Base-by-base conservation (phyloP, 1,140 invertebrate species). In the Heterodera schachtii region DNA sequence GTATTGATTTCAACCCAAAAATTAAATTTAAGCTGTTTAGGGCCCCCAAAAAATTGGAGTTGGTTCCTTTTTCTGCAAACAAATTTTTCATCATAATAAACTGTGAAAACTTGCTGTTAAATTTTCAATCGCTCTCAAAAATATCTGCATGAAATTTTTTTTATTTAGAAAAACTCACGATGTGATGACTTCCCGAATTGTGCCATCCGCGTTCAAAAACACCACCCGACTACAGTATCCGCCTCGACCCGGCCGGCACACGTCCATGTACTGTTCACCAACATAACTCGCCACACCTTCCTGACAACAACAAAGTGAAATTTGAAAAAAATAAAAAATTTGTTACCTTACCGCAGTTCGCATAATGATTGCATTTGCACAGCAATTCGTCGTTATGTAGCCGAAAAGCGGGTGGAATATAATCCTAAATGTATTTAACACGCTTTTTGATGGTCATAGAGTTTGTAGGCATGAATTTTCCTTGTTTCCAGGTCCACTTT, bases 321-420 rank as follows among this genome's bases (percentile, higher is more conserved):
- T n/a, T n/a, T n/a, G n/a, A 69, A 78, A 44, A 79, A 21, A 1
- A 16, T 0, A 60, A 11, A 1, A 60, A 60, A 16, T 46, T 7
- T 31, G 8, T 5, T 43, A 78, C n/a, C 69, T 78, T 70, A 0
- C 52, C 6, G 70, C 64, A 47, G n/a, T 31, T 41, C 6, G 57
- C 75, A 46, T 3, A 4, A 21, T 81, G 21, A 47, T 66, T 71
- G 67, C 81, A 82, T 82, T 70, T 81, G 71, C 81, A 82, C n/a
- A 82, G 71, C 46, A 82, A 70, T 80, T 82, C 81, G 41, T 66
- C 60, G 9, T 67, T 47, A 43, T 52, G 64, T 52, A 81, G 21
- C 41, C 74, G 80, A 1, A 71, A 31, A 46, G 13, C 21, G 11
- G 19, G 8, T 16, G 31, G 31, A 11, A 71, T 8, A 46, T 41